phyloP scores from a whole-genome alignment of 1,140 invertebrate genomes.

The Oryctes rhinoceros region DNA sequence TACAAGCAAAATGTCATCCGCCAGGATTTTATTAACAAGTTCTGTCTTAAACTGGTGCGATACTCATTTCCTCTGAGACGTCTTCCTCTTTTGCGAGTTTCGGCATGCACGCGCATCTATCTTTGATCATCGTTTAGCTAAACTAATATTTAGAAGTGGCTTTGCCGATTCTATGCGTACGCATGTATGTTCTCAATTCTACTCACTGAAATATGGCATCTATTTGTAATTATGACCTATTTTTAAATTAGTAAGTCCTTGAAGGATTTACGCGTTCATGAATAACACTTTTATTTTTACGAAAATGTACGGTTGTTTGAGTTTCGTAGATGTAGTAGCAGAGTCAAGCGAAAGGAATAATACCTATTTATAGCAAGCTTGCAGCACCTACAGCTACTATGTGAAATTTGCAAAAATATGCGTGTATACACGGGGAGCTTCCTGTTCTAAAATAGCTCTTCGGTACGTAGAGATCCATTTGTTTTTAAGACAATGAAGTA shows the following conservation, averaged over 20 bases:
- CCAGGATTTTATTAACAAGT: no score
- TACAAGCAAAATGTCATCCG: no score
- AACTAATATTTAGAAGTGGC: no score
- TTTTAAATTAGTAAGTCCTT: conserved; percentile 16
- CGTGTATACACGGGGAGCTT: not conserved
- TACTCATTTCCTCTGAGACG: no score
- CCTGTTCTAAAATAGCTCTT: not conserved
- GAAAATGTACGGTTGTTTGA: not conserved
- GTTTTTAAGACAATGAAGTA: no score
- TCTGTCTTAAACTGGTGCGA: no score
- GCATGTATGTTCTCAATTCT: no score
- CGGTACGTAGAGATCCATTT: no score
- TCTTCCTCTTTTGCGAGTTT: no score
- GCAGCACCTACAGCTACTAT: not conserved
- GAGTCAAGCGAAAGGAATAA: not conserved
- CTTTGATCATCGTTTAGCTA: no score
- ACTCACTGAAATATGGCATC: not conserved
- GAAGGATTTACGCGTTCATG: conserved; percentile 8
- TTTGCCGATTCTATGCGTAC: no score
- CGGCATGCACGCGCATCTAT: no score
- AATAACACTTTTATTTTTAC: conserved; percentile 24
- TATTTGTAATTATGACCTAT: conserved; percentile 8
- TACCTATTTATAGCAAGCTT: not conserved
- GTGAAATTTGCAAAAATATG: conserved; percentile 1
- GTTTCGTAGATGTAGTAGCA: not conserved